Evolutionary conservation across 2,113 vertebrate species (phyloP).

Genomic region (Perca fluviatilis): DNA sequence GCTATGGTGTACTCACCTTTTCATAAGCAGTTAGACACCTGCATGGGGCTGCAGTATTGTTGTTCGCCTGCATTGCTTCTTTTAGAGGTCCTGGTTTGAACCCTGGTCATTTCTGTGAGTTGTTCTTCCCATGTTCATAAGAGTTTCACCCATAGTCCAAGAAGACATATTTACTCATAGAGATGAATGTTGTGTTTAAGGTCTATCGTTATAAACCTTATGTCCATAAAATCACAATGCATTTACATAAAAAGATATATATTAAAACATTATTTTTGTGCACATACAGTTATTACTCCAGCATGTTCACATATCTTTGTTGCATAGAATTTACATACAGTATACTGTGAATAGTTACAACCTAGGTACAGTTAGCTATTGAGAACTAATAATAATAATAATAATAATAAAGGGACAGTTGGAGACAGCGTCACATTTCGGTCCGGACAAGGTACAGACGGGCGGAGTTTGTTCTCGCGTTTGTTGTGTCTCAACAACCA

Average conservation of each 20-base stretch:
- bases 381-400: not conserved
- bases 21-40: no score
- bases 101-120: not conserved
- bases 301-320: not conserved
- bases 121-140: not conserved
- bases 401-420: not conserved
- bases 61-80: no score
- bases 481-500: not conserved
- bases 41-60: no score
- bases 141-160: not conserved
- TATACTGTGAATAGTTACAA: not conserved
- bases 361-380: not conserved
- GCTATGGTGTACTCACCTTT: not conserved
- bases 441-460: not conserved
- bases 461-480: conserved; percentile 3
- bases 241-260: not conserved
- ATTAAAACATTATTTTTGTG: not conserved
- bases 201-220: not conserved
- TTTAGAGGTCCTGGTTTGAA: no score
- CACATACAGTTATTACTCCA: not conserved
- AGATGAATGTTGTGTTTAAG: not conserved
- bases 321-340: not conserved
- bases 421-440: not conserved
- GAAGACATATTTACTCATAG: not conserved
- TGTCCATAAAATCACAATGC: not conserved